phyloP scores from a whole-genome alignment of 2,797 vertebrate species.

The Galaxias olidus region DNA sequence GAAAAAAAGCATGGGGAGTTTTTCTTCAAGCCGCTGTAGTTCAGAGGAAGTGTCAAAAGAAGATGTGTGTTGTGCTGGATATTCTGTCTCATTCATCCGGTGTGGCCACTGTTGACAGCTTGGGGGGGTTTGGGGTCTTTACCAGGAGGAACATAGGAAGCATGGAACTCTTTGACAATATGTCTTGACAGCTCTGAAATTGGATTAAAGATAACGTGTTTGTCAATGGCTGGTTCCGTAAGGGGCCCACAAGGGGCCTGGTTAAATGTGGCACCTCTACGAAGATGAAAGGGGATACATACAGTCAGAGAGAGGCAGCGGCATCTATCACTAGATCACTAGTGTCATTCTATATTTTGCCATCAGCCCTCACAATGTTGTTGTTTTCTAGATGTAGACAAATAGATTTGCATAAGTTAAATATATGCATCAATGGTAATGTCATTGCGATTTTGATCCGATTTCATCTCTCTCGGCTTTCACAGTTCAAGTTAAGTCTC shows the following conservation, averaged over 20 bases:
- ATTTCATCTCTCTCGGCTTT: too few relatives aligned
- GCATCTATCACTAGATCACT: too few relatives aligned
- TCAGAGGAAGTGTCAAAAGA: neutral
- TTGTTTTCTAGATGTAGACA: too few relatives aligned
- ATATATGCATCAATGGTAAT: too few relatives aligned
- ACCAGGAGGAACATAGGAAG: neutral
- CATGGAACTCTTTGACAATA: neutral
- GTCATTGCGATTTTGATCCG: too few relatives aligned
- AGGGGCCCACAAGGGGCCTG: neutral
- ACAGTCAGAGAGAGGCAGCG: too few relatives aligned
- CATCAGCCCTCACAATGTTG: too few relatives aligned
- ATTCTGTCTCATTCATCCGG: slow-evolving; percentile 17
- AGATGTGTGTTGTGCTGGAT: slow-evolving; percentile 25
- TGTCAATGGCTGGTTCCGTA: slow-evolving; percentile 3
- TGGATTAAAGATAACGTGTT: slow-evolving; percentile 16
- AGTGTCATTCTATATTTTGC: too few relatives aligned
- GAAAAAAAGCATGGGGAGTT: slow-evolving; percentile 16
- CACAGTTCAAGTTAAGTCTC: too few relatives aligned
- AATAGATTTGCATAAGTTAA: too few relatives aligned
- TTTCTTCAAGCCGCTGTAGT: slow-evolving; percentile 5
- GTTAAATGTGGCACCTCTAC: neutral
- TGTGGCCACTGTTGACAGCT: neutral
- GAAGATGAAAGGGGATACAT: neutral
- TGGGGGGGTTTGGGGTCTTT: neutral
- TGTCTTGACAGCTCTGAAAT: slow-evolving; percentile 26